Conservation (phyloP, 2,797 vertebrate genomes). For the Threskiornis aethiopicus region DNA sequence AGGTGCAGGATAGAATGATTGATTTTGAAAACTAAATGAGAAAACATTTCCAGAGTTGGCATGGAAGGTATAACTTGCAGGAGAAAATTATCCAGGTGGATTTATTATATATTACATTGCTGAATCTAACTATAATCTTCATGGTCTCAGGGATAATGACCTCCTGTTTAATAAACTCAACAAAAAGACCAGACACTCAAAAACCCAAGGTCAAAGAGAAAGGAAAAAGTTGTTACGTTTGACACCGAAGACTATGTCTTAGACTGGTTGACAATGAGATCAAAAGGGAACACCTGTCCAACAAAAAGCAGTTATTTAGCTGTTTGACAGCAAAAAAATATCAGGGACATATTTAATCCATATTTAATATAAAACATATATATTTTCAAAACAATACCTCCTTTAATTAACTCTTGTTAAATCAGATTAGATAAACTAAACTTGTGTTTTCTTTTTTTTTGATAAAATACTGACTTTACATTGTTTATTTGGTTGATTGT, state of each 20-base stretch:
- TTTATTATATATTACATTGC: background rate
- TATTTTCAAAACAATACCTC: background rate
- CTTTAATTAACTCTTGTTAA: background rate
- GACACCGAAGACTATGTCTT: accelerated
- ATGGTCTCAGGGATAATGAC: background rate
- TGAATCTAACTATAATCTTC: background rate
- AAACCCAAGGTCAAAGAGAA: background rate
- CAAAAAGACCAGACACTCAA: background rate
- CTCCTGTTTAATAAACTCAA: background rate
- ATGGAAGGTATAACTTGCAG: background rate
- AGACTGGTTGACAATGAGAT: background rate
- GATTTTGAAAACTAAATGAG: background rate
- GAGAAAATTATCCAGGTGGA: background rate
- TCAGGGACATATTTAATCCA: background rate
- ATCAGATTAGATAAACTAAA: background rate
- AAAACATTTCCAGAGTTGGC: background rate
- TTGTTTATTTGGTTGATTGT: background rate
- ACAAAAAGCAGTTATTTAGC: background rate
- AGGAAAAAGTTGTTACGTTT: background rate
- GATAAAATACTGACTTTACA: background rate
- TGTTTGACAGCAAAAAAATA: background rate
- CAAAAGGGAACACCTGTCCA: background rate
- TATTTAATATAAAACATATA: background rate
- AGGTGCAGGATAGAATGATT: background rate
- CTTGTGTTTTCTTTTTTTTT: background rate